These are phyloP conservation scores for Rousettus madagascariensis DNA, from an alignment of 2,797 vertebrate genomes.

Conservation along the genomic window DNA sequence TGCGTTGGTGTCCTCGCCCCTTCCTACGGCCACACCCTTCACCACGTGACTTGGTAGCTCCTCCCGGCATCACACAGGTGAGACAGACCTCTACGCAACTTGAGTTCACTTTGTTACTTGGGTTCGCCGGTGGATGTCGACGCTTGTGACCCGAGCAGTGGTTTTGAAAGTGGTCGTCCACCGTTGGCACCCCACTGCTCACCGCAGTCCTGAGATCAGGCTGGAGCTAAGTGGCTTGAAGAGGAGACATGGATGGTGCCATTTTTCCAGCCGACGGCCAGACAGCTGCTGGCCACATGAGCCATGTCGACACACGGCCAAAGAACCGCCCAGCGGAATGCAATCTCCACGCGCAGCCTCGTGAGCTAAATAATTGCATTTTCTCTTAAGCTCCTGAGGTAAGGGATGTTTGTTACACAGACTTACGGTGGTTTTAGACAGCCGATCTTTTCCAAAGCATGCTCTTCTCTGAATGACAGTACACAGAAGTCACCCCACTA, in stretches of 20 bases:
- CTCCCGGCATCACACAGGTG: too few species aligned
- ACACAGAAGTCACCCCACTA: background rate
- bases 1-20: rapidly evolving
- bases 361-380: background rate
- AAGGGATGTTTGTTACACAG: too few species aligned
- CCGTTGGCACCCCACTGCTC: rapidly evolving
- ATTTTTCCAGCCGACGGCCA: background rate
- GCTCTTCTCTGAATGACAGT: rapidly evolving
- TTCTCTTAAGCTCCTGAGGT: background rate
- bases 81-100: rapidly evolving
- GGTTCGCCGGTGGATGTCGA: too few species aligned
- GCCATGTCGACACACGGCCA: background rate
- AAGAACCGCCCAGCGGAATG: background rate
- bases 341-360: too few species aligned
- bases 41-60: rapidly evolving
- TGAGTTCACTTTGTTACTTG: background rate
- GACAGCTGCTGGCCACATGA: rapidly evolving
- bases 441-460: rapidly evolving
- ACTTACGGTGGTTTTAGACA: rapidly evolving
- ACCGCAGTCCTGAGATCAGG: too few species aligned
- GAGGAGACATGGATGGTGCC: rapidly evolving
- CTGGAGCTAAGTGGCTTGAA: background rate
- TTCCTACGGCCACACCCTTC: rapidly evolving
- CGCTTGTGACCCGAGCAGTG: background rate
- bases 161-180: background rate